Percentiles rank a stretch among this genome's conserved stretches.
phyloP scores from a whole-genome alignment of 2,888 invertebrate genomes.

The Belgica antarctica region DNA sequence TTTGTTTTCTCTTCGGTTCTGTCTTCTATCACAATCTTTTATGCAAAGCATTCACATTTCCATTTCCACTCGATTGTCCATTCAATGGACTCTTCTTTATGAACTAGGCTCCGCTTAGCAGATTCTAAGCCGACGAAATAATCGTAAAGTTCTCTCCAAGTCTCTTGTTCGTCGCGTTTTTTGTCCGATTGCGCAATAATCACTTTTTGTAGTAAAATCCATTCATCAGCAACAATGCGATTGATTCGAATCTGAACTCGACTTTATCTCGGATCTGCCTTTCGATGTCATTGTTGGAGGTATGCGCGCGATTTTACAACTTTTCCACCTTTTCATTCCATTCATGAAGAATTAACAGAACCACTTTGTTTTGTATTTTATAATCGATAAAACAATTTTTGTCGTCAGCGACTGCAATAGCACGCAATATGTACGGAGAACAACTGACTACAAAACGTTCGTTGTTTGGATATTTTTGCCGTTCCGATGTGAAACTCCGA shows the following conservation, averaged over 20 bases:
- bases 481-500: conserved; percentile 4
- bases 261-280: not conserved
- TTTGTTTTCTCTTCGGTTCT: no score
- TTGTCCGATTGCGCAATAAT: conserved; percentile 35
- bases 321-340: no score
- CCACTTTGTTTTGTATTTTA: conserved; percentile 3
- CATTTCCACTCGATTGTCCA: no score
- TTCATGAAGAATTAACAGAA: not conserved
- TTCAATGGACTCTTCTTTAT: no score
- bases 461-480: no score
- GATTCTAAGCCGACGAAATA: no score
- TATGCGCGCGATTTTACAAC: not conserved
- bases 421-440: conserved; percentile 3
- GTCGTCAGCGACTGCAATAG: not conserved
- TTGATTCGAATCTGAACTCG: conserved; percentile 26
- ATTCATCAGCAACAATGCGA: conserved; percentile 33
- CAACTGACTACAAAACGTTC: conserved; percentile 3
- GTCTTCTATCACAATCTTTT: not conserved
- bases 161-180: not conserved
- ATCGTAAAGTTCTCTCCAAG: no score
- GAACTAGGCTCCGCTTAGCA: no score
- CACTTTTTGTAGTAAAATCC: conserved; percentile 26
- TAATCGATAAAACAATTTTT: conserved; percentile 25
- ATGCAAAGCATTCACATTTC: not conserved
- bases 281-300: conserved; percentile 15